Percentiles rank a stretch among this genome's conserved stretches.
These are phyloP conservation scores for Orius insidiosus DNA, from an alignment of 1,140 invertebrate species.

Conservation along the genomic window DNA sequence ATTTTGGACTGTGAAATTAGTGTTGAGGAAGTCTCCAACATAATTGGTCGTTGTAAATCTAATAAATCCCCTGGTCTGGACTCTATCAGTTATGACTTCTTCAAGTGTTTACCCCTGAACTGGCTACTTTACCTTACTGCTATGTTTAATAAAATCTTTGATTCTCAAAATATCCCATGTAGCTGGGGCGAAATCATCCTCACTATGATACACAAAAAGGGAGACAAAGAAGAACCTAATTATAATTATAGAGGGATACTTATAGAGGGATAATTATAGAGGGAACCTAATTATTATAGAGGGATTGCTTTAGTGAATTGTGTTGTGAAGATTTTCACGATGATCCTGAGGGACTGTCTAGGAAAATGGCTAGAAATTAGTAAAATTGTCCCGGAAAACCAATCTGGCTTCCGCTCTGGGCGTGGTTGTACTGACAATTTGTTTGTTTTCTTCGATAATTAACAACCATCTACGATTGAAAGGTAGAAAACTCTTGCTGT, in stretches of 20 bases:
- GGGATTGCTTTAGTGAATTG: slow-evolving; percentile 16
- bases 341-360: slow-evolving; percentile 14
- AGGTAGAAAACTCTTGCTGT: slow-evolving; percentile 15
- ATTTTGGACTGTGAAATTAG: slow-evolving; percentile 1
- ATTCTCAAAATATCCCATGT: neutral
- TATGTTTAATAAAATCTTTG: slow-evolving; percentile 12
- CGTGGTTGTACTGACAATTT: slow-evolving; percentile 15
- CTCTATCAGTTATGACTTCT: slow-evolving; percentile 11
- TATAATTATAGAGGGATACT: no score
- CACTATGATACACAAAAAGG: slow-evolving; percentile 16
- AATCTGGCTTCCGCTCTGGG: slow-evolving; percentile 15
- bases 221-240: slow-evolving; percentile 14
- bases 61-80: slow-evolving; percentile 13
- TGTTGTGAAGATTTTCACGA: slow-evolving; percentile 19
- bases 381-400: slow-evolving; percentile 16
- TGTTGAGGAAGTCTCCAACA: slow-evolving; percentile 3
- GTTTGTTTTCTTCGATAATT: slow-evolving; percentile 11
- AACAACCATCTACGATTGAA: slow-evolving; percentile 10
- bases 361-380: slow-evolving; percentile 10
- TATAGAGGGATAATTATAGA: no score
- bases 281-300: slow-evolving; percentile 13
- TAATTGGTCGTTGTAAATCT: neutral
- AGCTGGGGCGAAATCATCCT: neutral
- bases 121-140: slow-evolving; percentile 6
- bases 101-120: slow-evolving; percentile 12